Evolutionary conservation across 2,888 invertebrate species (phyloP), one percentile per base, ranked within the genome.

Genomic region (Drosophila pseudotakahashii): DNA sequence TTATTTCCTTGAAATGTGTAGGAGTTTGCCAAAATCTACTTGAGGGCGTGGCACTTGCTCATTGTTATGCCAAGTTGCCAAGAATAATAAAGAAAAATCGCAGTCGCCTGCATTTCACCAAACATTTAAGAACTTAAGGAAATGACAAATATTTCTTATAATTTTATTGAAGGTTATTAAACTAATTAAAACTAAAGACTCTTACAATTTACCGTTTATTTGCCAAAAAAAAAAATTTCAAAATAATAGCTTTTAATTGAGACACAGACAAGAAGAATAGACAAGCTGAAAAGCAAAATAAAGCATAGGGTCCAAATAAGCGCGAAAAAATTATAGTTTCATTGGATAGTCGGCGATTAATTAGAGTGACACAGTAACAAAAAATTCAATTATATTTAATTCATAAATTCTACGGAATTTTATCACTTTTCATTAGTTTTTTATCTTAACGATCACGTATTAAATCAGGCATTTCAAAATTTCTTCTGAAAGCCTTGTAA

Each of bases 61-160:
- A 77, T 77, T 81, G 71, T 82, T 83, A 77, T 16, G 11, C 70
- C 68, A 41, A 71, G 63, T 54, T 75, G 64, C 62, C 60, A 54
- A 9, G 3, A 32, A 42, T 41, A 11, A 2, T 3, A 7, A 9
- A 7, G 14, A 7, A 48, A 47, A 34, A 41, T 14, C n/a, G 1
- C 4, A n/a, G n/a, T 1, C 0, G 32, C 10, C 32, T 10, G 3
- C 10, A 0, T 34, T 10, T 34, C 1, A 11, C 3, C 10, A 11
- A 34, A 3, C 10, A 10, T 34, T 10, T 34, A 34, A 32, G 10
- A 2, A 10, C 10, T 2, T 32, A 9, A 10, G 10, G 32, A 34
- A 34, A 11, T 34, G 10, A 3, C 3, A 11, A 11, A 34, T 34
- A 34, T 34, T 19, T 19, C 19, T 19, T 19, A 19, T 1, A 13